phyloP scores from a whole-genome alignment of 2,113 vertebrate species.

The Macquaria ambigua region DNA sequence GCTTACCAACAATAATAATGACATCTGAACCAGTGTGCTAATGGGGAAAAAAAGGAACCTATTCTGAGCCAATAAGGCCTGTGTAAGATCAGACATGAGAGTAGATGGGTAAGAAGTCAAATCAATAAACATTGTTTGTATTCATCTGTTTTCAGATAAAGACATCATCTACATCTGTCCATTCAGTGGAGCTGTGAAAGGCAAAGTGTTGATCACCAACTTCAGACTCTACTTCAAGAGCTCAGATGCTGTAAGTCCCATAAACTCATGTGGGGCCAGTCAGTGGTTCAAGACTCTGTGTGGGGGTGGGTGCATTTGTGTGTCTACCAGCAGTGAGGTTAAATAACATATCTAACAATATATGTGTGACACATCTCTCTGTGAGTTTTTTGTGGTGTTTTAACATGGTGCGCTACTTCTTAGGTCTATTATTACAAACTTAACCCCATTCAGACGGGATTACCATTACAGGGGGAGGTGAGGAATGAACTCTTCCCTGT shows the following conservation, averaged over 20 bases:
- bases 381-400: background rate
- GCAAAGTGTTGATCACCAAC: constrained; percentile 88
- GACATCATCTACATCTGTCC: constrained; percentile 88
- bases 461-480: background rate
- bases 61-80: background rate
- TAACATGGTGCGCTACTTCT: background rate
- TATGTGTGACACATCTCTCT: background rate
- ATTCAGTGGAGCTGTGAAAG: constrained; percentile 85
- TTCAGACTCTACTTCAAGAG: constrained; percentile 87
- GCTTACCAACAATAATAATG: background rate
- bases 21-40: background rate
- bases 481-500: background rate
- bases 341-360: background rate
- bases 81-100: background rate
- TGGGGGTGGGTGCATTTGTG: background rate
- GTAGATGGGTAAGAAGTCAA: background rate
- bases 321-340: background rate
- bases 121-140: background rate
- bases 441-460: background rate
- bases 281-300: too few species aligned
- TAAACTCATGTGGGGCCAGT: background rate
- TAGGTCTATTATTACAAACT: background rate
- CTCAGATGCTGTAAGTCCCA: constrained; percentile 82
- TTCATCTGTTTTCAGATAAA: constrained; percentile 79
- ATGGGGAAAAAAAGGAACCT: background rate